These are phyloP conservation scores for Oxygymnocypris stewartii DNA, from an alignment of 2,113 vertebrate genomes.

Conservation along the genomic window DNA sequence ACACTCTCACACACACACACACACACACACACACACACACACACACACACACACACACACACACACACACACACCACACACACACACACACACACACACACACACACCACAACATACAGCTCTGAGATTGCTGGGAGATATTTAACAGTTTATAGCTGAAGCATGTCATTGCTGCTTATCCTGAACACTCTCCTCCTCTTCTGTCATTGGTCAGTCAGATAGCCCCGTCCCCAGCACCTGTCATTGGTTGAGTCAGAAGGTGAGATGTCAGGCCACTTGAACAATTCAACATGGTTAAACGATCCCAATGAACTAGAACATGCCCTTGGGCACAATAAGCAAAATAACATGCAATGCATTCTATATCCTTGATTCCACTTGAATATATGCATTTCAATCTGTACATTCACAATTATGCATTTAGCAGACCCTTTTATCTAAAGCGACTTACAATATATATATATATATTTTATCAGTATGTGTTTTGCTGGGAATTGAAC, in stretches of 20 bases:
- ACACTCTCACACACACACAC: too few species aligned
- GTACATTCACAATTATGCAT: too few species aligned
- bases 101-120: too few species aligned
- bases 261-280: not conserved
- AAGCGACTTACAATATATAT: too few species aligned
- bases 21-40: too few species aligned
- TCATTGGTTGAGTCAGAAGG: not conserved
- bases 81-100: too few species aligned
- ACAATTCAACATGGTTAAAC: not conserved
- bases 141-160: not conserved
- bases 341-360: not conserved
- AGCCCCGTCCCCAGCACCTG: not conserved
- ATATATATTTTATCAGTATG: too few species aligned
- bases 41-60: too few species aligned
- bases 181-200: not conserved
- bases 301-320: not conserved
- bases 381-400: not conserved
- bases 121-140: too few species aligned
- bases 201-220: not conserved
- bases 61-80: too few species aligned
- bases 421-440: too few species aligned
- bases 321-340: not conserved
- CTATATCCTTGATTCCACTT: not conserved
- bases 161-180: not conserved
- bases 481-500: too few species aligned